A percentile compares a stretch with the other conserved stretches of the same genome.
Conservation (phyloP, 2,797 vertebrate species). For the Parauchenoglanis ngamensis region DNA sequence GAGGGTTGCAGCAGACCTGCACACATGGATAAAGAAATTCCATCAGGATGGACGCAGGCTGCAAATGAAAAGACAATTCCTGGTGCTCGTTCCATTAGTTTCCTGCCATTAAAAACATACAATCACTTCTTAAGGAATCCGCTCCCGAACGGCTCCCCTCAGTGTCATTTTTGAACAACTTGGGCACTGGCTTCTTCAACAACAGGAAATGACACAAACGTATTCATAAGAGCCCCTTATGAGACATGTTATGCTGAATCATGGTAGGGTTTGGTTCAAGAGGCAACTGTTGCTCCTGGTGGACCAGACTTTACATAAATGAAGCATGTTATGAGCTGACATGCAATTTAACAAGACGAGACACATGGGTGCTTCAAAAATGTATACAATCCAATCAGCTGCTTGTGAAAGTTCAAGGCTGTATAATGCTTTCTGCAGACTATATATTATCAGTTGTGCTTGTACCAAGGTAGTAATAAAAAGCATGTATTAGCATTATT, state of each 20-base stretch:
- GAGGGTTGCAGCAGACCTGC: neutral
- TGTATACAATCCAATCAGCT: neutral
- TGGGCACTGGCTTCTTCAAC: constrained; percentile 39
- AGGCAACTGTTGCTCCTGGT: neutral
- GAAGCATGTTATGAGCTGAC: neutral
- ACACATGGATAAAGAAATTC: neutral
- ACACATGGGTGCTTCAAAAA: neutral
- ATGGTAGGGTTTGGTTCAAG: neutral
- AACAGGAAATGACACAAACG: constrained; percentile 47
- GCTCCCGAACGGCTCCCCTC: constrained; percentile 39
- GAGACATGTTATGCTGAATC: constrained; percentile 19
- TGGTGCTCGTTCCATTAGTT: constrained; percentile 37
- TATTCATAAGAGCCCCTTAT: constrained; percentile 17
- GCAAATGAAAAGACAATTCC: constrained; percentile 45
- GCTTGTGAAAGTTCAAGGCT: neutral
- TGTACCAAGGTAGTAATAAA: neutral
- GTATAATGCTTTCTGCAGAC: neutral
- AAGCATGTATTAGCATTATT: neutral
- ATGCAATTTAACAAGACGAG: neutral
- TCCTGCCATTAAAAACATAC: constrained; percentile 51
- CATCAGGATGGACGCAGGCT: constrained; percentile 27
- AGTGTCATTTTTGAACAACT: constrained; percentile 31
- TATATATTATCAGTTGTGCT: neutral
- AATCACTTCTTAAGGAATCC: constrained; percentile 46
- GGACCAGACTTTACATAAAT: neutral